Conservation (phyloP, 64 coral and sea anemone species). For the Cladopsammia gracilis region DNA sequence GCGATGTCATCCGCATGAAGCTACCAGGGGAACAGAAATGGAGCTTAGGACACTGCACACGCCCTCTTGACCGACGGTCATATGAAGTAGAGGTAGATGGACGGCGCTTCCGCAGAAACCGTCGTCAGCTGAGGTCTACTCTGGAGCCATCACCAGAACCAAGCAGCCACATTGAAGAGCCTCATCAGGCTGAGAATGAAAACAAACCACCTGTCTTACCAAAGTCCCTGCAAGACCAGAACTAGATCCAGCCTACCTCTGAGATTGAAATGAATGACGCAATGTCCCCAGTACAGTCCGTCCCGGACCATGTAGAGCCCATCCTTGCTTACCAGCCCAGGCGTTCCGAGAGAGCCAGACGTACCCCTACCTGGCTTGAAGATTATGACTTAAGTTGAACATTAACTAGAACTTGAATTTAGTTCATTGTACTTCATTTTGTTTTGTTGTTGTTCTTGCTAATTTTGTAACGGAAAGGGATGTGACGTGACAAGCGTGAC, state of each 20-base stretch:
- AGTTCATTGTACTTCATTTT: no score
- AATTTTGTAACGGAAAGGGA: no score
- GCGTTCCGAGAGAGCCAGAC: conserved; percentile 36
- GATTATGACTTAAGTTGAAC: no score
- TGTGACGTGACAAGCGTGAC: no score
- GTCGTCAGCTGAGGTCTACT: not conserved
- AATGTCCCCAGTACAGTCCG: conserved; percentile 17
- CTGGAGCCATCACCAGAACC: conserved; percentile 33
- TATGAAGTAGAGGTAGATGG: conserved; percentile 53
- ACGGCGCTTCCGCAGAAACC: conserved; percentile 25
- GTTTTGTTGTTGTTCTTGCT: no score
- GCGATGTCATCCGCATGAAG: conserved; percentile 32
- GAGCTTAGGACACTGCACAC: conserved; percentile 21
- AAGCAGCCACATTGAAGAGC: conserved; percentile 44
- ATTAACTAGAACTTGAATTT: no score
- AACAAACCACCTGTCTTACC: conserved; percentile 27
- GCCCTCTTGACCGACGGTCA: conserved; percentile 7
- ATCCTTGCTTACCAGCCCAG: conserved; percentile 14
- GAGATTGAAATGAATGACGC: conserved; percentile 28
- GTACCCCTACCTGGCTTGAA: no score
- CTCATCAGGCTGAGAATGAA: conserved; percentile 45
- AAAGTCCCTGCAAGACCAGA: conserved; percentile 26
- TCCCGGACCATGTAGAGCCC: conserved; percentile 12
- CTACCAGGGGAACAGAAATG: conserved; percentile 43
- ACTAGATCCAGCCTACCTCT: conserved; percentile 1